Base-by-base conservation (phyloP, 37 sponge, comb jelly and placozoan species). In the Halisarca cf. caerulea region DNA sequence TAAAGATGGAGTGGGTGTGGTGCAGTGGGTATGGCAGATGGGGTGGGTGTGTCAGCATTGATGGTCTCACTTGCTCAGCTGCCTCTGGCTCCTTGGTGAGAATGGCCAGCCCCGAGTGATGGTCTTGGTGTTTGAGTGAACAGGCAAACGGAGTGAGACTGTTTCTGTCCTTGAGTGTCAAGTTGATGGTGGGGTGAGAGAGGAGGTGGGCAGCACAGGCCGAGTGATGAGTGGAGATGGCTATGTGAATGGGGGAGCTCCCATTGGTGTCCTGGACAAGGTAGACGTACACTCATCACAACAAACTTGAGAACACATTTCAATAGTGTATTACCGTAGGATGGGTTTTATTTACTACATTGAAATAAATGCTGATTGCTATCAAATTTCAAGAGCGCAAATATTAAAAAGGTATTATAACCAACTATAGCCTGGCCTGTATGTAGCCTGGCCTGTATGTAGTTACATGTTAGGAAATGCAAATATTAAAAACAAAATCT, bases 141-240 rank as follows among this genome's bases (percentile, higher is more conserved):
- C 87, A 80, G 36, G 97, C 93, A 92, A 97, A 97, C 32, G 97
- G 91, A 27, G 97, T 95, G 66, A 80, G 53, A 15, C 90, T 91
- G 25, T 33, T 44, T 57, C 81, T 88, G 80, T 97, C 95, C 44
- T 69, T 83, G 23, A 92, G 27, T 11, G 90, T 86, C 54, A 94
- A 89, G 80, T 97, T 93, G 27, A 97, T 82, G 43, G 85, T 47
- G 27, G 97, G 89, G 35, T 97, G 95, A n/a, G 70, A 25, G 3
- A 97, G 82, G 34, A 97, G 93, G 58, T 95, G 85, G 24, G 74
- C 83, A 45, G 93, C 84, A 37, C 93, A 92, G 15, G 36, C 58
- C 14, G 88, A 69, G 55, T 95, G 91, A 77, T 90, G 96, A 79
- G 83, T 79, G 20, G 84, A 45, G 43, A 97, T 97, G 82, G 97